phyloP scores from a whole-genome alignment of 2,888 invertebrate species.

The Ophion costatus region DNA sequence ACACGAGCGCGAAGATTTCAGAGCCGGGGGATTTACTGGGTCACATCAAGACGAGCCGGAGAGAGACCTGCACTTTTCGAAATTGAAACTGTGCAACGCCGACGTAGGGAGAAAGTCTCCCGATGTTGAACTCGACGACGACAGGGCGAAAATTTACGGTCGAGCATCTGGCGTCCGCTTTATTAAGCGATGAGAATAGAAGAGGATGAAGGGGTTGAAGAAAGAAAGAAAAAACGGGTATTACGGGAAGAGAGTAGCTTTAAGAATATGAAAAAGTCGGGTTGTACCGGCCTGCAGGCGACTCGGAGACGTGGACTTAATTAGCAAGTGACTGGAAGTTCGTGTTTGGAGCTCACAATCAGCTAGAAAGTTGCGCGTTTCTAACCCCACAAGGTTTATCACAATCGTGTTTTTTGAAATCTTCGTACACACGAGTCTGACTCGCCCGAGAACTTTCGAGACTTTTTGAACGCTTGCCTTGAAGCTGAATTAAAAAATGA shows the following conservation, averaged over 20 bases:
- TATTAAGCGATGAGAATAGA: constrained; percentile 72
- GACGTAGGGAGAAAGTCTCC: constrained; percentile 7
- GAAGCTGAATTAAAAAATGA: too few species aligned
- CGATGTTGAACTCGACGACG: constrained; percentile 29
- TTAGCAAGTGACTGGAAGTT: constrained; percentile 57
- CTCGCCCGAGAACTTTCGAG: too few species aligned
- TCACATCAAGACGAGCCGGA: constrained; percentile 21
- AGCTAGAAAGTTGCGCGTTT: constrained; percentile 21
- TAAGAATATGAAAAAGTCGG: constrained; percentile 51
- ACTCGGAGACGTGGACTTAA: constrained; percentile 61
- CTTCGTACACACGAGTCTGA: neutral
- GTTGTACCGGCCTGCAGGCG: constrained; percentile 43
- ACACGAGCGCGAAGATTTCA: constrained; percentile 1
- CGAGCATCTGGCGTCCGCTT: constrained; percentile 74
- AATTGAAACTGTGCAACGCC: constrained; percentile 45
- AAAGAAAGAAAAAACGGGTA: constrained; percentile 26
- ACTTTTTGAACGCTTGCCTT: too few species aligned
- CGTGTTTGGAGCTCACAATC: constrained; percentile 35
- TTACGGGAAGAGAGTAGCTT: constrained; percentile 37
- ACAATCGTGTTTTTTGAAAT: constrained; percentile 4
- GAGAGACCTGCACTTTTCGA: constrained; percentile 54
- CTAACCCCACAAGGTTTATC: constrained; percentile 21
- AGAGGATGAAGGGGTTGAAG: constrained; percentile 26
- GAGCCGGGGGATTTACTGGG: constrained; percentile 32
- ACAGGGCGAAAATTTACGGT: constrained; percentile 70